Percentiles rank a stretch among this genome's conserved stretches.
Conservation (phyloP, 2,888 invertebrate species). For the Eupithecia exiguata region DNA sequence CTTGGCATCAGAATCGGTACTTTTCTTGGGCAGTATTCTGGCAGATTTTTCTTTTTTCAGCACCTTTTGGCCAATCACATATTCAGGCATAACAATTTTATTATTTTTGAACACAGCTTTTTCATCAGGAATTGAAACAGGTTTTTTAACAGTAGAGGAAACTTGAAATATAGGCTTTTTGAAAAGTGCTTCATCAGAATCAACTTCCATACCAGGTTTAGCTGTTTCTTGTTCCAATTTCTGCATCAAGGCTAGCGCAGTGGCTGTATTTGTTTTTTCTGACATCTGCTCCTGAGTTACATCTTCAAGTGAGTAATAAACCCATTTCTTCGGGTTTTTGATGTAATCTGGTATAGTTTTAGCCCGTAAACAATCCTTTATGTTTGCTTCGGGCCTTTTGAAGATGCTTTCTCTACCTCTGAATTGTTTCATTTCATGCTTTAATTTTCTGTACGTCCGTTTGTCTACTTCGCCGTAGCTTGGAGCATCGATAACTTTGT, state of each 20-base stretch:
- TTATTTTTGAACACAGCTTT: constrained; percentile 85
- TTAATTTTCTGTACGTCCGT: constrained; percentile 67
- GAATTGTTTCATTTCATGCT: constrained; percentile 84
- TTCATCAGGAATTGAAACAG: constrained; percentile 48
- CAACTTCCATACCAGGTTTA: constrained; percentile 56
- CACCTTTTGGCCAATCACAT: constrained; percentile 86
- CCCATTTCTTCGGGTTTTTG: constrained; percentile 92
- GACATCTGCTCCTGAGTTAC: constrained; percentile 90
- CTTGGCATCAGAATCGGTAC: constrained; percentile 47
- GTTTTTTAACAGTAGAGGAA: constrained; percentile 65
- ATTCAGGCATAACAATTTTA: constrained; percentile 92
- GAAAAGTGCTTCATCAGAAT: constrained; percentile 63
- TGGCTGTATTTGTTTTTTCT: constrained; percentile 89
- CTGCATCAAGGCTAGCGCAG: constrained; percentile 90
- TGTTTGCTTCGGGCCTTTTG: constrained; percentile 88
- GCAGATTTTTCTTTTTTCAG: constrained; percentile 76
- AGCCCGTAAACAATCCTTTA: constrained; percentile 81
- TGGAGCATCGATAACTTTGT: constrained; percentile 59
- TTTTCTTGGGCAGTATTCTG: constrained; percentile 45
- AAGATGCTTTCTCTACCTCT: constrained; percentile 91
- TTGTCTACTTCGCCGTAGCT: constrained; percentile 67
- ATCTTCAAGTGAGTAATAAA: constrained; percentile 90
- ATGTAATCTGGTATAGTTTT: constrained; percentile 79
- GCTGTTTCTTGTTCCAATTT: constrained; percentile 82
- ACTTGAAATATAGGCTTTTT: constrained; percentile 74